phyloP scores from a whole-genome alignment of 2,888 invertebrate genomes.

The Cepaea hortensis region DNA sequence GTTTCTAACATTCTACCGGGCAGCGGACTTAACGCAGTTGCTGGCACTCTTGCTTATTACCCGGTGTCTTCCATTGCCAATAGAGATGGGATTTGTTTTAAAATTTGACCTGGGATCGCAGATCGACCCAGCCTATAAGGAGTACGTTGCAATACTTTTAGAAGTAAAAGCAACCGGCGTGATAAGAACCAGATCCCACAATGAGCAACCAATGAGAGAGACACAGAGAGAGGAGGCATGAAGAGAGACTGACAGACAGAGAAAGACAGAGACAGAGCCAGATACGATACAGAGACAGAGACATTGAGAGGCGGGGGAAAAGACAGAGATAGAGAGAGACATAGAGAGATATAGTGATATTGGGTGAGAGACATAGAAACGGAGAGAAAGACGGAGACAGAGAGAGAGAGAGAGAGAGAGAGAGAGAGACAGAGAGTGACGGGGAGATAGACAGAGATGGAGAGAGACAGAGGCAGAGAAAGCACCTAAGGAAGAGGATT shows the following conservation, averaged over 20 bases:
- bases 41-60: too few species aligned
- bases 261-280: background rate
- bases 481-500: background rate
- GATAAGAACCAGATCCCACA: too few species aligned
- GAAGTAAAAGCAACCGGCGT: too few species aligned
- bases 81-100: too few species aligned
- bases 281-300: background rate
- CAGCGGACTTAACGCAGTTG: too few species aligned
- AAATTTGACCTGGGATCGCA: too few species aligned
- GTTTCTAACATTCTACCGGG: too few species aligned
- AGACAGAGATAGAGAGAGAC: background rate
- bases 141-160: too few species aligned
- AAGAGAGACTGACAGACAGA: background rate
- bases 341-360: background rate
- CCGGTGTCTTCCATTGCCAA: too few species aligned
- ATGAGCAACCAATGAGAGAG: background rate
- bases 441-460: too few species aligned
- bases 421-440: background rate
- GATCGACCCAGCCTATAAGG: too few species aligned
- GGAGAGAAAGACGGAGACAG: background rate
- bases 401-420: background rate
- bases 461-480: background rate
- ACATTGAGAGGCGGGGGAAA: background rate
- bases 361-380: background rate
- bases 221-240: background rate